Conservation (phyloP, 2,797 vertebrate species). For the Loriculus beryllinus region DNA sequence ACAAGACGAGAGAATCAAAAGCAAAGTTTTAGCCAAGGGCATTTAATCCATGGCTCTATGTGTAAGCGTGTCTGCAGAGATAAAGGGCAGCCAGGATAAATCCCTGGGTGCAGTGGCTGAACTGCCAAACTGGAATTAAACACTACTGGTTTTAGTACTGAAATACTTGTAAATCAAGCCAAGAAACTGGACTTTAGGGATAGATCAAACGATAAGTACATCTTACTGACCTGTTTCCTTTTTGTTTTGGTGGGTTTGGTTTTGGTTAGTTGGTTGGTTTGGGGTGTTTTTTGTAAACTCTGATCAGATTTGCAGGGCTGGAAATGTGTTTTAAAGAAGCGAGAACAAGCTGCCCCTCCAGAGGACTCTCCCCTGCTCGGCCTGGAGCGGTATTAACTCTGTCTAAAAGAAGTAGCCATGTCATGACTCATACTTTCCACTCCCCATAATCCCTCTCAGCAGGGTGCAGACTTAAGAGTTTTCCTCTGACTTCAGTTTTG, state of each 20-base stretch:
- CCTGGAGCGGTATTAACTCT: background rate
- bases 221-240: background rate
- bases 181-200: background rate
- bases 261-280: too few species aligned
- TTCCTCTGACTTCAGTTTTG: constrained; percentile 46
- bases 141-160: background rate
- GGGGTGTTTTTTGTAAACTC: background rate
- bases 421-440: constrained; percentile 70
- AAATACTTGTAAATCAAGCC: background rate
- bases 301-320: background rate
- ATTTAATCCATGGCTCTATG: background rate
- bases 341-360: background rate
- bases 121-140: background rate
- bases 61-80: background rate
- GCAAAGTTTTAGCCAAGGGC: background rate
- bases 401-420: constrained; percentile 40
- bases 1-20: background rate
- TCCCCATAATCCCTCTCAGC: constrained; percentile 57
- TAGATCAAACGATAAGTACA: background rate
- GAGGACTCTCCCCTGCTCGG: constrained; percentile 21
- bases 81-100: background rate
- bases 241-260: background rate
- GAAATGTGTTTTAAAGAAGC: background rate
- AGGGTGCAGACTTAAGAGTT: constrained; percentile 52
- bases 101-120: background rate